Evolutionary conservation across 2,888 invertebrate genomes (phyloP), one percentile per base, ranked within the genome.

Genomic region (Nezara viridula): DNA sequence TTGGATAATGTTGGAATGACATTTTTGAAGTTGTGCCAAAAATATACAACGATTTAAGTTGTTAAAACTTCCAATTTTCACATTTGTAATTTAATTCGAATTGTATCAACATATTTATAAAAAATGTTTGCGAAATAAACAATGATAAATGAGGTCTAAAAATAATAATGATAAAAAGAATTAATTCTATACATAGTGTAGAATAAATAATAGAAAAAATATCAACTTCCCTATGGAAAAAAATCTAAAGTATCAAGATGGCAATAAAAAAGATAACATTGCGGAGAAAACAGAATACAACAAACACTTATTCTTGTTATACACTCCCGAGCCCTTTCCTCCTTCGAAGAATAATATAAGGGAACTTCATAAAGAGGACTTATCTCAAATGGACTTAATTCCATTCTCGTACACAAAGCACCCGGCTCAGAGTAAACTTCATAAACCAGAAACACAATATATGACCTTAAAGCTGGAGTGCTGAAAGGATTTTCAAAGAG

Each of bases 311-410:
- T 27, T 24, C 37, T 73, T 73, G 16, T 21, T 37, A 73, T 73
- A 21, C 37, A 37, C 14, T 37, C 66, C 37, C 19, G 32, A 19
- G 44, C 37, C n/a, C 16, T 81, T n/a, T 81, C 81, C 44, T n/a
- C 21, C 2, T n/a, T 5, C 10, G 12, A 81, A 24, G 40, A 81
- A 81, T 47, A 81, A 81, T 47, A 81, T 6, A 44, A 81, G 81
- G 81, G 81, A 27, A 81, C 44, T 81, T 81, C 81, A 81, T 81
- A 81, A 81, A 73, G 66, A 73, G 66, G 81, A 81, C 81, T 81
- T 81, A 81, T 81, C 81, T 81, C 44, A 47, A 81, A 81, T 47
- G 81, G 81, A 81, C 81, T 81, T 81, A 81, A 81, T 81, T 47
- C 81, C 81, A 12, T n/a, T 81, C 44, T 40, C 81, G 44, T n/a